phyloP scores from a whole-genome alignment of 1,140 invertebrate genomes.

The Drosophila oshimai region DNA sequence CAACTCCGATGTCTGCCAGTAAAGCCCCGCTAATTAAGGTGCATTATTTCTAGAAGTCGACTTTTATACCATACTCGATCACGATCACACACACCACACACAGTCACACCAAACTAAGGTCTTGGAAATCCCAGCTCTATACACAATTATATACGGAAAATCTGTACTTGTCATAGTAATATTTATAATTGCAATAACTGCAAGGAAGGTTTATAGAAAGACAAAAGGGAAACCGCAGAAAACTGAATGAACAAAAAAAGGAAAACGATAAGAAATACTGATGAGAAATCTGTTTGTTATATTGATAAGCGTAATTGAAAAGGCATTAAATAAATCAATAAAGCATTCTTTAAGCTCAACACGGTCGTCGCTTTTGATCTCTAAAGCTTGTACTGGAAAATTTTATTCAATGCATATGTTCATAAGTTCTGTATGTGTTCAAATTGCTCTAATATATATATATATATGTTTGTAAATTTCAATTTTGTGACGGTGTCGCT shows the following conservation, averaged over 20 bases:
- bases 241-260: conserved; percentile 29
- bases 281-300: conserved; percentile 79
- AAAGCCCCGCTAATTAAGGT: conserved; percentile 50
- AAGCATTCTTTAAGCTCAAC: conserved; percentile 72
- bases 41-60: conserved; percentile 59
- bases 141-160: conserved; percentile 49
- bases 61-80: conserved; percentile 35
- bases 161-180: conserved; percentile 73
- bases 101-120: conserved; percentile 27
- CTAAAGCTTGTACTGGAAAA: conserved; percentile 60
- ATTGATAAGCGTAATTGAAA: conserved; percentile 76
- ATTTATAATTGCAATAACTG: conserved; percentile 71
- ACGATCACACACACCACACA: conserved; percentile 17
- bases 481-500: conserved; percentile 55
- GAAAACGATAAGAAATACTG: conserved; percentile 56
- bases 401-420: conserved; percentile 46
- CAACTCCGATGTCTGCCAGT: conserved; percentile 59
- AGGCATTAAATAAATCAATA: conserved; percentile 78
- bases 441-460: conserved; percentile 30
- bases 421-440: conserved; percentile 17
- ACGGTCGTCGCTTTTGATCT: conserved; percentile 14
- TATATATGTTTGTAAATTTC: conserved; percentile 25
- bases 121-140: conserved; percentile 22
- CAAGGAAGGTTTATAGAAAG: conserved; percentile 38
- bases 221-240: conserved; percentile 13